Percentiles rank a stretch among this genome's conserved stretches.
These are phyloP conservation scores for Orthosia gothica DNA, from an alignment of 2,888 invertebrate species.

Conservation along the genomic window DNA sequence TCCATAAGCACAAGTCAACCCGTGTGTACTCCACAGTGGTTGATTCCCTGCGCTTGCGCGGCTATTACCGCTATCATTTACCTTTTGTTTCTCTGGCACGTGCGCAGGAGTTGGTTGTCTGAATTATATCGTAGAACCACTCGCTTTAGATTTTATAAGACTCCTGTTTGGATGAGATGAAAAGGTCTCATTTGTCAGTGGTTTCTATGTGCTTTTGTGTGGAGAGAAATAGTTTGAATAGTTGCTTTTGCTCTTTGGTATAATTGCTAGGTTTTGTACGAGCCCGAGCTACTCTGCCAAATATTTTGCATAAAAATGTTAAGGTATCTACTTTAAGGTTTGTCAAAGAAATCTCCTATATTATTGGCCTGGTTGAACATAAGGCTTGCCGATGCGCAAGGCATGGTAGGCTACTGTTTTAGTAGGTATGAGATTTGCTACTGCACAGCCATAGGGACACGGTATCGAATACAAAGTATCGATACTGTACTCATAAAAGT, in stretches of 20 bases:
- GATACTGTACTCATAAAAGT: too few species aligned
- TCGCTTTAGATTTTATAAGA: constrained; percentile 46
- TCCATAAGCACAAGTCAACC: constrained; percentile 20
- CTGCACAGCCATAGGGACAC: too few species aligned
- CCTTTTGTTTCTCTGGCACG: constrained; percentile 69
- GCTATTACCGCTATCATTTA: constrained; percentile 61
- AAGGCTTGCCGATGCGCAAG: too few species aligned
- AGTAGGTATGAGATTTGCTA: too few species aligned
- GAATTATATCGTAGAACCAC: constrained; percentile 53
- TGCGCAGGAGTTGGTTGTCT: constrained; percentile 52
- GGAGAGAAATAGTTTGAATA: background rate
- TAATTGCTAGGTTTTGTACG: background rate
- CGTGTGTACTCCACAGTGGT: constrained; percentile 33
- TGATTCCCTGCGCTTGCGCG: constrained; percentile 51
- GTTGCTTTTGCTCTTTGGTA: background rate
- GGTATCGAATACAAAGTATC: too few species aligned
- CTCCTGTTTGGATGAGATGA: constrained; percentile 36
- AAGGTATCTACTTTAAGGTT: too few species aligned
- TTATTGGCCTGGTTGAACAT: too few species aligned
- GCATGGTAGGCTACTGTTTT: too few species aligned
- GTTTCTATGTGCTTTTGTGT: constrained; percentile 21
- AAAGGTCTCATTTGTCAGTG: constrained; percentile 43
- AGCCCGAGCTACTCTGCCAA: background rate
- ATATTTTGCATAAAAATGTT: background rate
- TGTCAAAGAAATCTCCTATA: too few species aligned